phyloP scores from a whole-genome alignment of 2,888 invertebrate genomes.

The Eupithecia vulgata region DNA sequence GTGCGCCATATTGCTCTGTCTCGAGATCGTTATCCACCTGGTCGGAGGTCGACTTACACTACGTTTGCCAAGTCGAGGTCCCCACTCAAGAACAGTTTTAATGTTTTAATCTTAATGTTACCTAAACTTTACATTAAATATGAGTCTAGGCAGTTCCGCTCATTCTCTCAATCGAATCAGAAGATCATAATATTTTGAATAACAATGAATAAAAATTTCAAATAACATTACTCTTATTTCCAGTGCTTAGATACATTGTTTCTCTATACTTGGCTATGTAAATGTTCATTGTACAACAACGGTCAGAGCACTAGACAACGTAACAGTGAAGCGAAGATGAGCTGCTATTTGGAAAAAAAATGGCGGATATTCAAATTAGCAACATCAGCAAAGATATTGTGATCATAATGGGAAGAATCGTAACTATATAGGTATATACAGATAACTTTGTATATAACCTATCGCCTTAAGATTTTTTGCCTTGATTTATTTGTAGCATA shows the following conservation, averaged over 20 bases:
- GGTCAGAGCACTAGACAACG: not conserved
- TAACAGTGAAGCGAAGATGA: not conserved
- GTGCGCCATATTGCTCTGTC: no score
- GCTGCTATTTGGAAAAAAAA: not conserved
- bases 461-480: no score
- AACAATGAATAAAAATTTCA: not conserved
- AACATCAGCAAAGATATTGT: not conserved
- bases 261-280: not conserved
- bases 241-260: not conserved
- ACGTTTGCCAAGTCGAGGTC: no score
- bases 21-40: no score
- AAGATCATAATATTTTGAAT: slow-evolving; percentile 2
- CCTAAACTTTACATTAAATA: not conserved
- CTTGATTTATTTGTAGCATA: no score
- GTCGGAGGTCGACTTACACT: no score
- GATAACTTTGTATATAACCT: no score
- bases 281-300: not conserved
- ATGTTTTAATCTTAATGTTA: no score
- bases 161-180: not conserved
- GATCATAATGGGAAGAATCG: no score
- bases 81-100: no score
- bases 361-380: not conserved
- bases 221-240: not conserved
- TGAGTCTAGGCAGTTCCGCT: not conserved
- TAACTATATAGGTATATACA: no score